Evolutionary conservation across 2,888 invertebrate species (phyloP), one percentile per base, ranked within the genome.

Genomic region (Byasa hedistus): DNA sequence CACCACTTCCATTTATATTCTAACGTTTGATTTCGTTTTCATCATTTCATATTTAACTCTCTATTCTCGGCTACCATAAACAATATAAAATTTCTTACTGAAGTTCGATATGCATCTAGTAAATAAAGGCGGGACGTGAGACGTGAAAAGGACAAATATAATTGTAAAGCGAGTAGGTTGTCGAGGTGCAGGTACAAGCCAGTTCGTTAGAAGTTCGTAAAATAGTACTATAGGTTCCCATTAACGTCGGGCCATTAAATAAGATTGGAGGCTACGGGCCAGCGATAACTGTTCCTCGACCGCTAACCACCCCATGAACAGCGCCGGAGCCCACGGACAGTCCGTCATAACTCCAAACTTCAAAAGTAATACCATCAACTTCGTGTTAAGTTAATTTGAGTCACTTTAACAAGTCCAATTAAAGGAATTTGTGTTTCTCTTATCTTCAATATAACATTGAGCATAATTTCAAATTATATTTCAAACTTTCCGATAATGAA

Each of bases 381-480:
- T 87, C 84, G 91, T 91, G 91, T 91, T 91, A 91, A 91, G 91
- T 91, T 91, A 91, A 91, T 91, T 91, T 91, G 90, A 91, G 89
- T 91, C 91, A 91, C 90, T 91, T 91, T 91, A 91, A 91, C 91
- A 91, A 91, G 91, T 91, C 91, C 91, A 91, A 91, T 91, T 91
- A 91, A 91, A 91, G 91, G 91, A 91, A 91, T 91, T 91, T 91
- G 91, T 91, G 91, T 91, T 91, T 91, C 91, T 91, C 91, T 91
- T 91, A 91, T 91, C 91, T 91, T 89, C 91, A 91, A 91, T 91
- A 91, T 91, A 91, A 91, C 91, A 91, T 91, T 91, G 91, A 91
- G 91, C 91, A 91, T 91, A 91, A 91, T 91, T 91, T 91, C 91
- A 91, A 91, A 91, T 91, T 91, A 91, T 91, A 91, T 91, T 91